Evolutionary conservation across 2,113 vertebrate species (phyloP).

Genomic region (Balaenoptera acutorostrata): DNA sequence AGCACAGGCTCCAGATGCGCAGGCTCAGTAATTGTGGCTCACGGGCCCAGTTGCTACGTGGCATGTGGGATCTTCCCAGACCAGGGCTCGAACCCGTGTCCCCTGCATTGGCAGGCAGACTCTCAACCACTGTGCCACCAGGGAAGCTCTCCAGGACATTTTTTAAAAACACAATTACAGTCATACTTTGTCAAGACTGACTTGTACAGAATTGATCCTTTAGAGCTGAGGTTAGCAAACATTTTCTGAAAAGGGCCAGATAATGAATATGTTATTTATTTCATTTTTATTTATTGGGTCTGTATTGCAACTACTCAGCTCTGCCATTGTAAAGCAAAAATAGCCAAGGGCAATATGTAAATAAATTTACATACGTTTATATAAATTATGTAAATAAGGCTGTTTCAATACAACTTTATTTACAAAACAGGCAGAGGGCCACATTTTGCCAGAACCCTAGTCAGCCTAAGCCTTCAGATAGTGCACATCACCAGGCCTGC

Average conservation of each 20-base stretch:
- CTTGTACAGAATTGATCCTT: not conserved
- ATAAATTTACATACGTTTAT: not conserved
- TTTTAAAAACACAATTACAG: not conserved
- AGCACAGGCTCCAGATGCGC: too few relatives aligned
- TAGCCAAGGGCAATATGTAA: not conserved
- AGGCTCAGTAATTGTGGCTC: too few relatives aligned
- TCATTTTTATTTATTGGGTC: not conserved
- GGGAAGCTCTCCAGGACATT: not conserved
- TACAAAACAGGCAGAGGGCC: not conserved
- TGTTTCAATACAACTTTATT: slow-evolving; percentile 52
- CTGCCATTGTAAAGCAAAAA: not conserved
- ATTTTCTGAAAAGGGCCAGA: not conserved
- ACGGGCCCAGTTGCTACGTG: too few relatives aligned
- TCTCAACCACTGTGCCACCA: too few relatives aligned
- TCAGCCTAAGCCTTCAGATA: not conserved
- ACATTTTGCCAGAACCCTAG: not conserved
- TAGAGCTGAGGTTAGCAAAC: not conserved
- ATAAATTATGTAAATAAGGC: not conserved
- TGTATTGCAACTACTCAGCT: not conserved
- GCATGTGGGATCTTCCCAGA: too few relatives aligned
- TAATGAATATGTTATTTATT: not conserved
- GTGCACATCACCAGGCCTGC: not conserved
- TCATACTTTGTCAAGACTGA: not conserved
- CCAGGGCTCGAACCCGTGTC: too few relatives aligned
- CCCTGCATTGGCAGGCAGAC: too few relatives aligned